These are phyloP conservation scores for Myotis daubentonii DNA, from an alignment of 2,797 vertebrate species.

Conservation along the genomic window DNA sequence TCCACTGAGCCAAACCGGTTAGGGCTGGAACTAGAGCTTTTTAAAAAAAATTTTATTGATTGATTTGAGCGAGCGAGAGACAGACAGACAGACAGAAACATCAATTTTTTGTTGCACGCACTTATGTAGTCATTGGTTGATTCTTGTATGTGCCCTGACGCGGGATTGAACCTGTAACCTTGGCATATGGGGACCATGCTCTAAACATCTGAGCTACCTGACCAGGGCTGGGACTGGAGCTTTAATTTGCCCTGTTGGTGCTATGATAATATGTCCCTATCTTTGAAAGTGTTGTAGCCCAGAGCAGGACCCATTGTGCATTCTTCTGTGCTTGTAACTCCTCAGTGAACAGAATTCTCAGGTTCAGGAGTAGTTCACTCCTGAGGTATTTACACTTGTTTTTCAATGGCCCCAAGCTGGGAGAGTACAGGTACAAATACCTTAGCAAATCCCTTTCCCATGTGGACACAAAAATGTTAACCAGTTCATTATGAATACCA, in stretches of 20 bases:
- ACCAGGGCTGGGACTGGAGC: background rate
- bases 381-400: background rate
- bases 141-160: background rate
- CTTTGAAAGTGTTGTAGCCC: background rate
- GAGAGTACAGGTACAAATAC: background rate
- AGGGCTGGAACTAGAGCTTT: too few species aligned
- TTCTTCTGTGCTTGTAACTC: background rate
- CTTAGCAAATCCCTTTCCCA: background rate
- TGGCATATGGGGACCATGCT: background rate
- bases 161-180: background rate
- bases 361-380: background rate
- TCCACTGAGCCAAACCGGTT: too few species aligned
- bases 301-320: background rate
- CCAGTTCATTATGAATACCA: background rate
- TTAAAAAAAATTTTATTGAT: background rate
- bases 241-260: background rate
- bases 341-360: background rate
- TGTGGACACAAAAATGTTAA: background rate
- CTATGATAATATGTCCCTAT: background rate
- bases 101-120: background rate
- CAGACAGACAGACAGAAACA: background rate
- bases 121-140: background rate
- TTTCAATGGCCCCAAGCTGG: background rate
- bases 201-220: background rate
- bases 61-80: background rate